Conservation (phyloP, 2,797 vertebrate species). For the Galagoides demidoff region DNA sequence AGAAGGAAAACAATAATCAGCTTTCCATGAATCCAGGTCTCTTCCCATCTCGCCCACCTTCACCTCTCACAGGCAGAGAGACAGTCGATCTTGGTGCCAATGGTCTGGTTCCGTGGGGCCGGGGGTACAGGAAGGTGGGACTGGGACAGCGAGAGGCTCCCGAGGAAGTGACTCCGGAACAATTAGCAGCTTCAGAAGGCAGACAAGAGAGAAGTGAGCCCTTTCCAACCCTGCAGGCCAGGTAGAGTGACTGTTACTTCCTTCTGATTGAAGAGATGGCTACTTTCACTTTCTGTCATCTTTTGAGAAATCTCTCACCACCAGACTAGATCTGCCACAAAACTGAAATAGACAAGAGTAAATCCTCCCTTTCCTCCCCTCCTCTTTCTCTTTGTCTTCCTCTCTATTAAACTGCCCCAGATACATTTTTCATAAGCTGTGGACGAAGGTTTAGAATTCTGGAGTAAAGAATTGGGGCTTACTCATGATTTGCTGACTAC, state of each 20-base stretch:
- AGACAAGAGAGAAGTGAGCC: neutral
- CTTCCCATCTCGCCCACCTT: neutral
- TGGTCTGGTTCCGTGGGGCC: fast-evolving
- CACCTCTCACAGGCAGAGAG: neutral
- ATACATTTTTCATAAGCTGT: neutral
- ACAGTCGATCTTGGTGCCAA: neutral
- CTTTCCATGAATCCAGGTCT: neutral
- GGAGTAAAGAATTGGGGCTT: neutral
- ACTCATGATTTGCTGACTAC: neutral
- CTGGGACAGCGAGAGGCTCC: neutral
- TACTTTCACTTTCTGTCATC: neutral
- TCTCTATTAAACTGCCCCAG: neutral
- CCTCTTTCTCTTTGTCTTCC: neutral
- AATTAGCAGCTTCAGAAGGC: neutral
- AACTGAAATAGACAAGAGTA: neutral
- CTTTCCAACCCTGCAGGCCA: neutral
- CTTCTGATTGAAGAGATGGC: neutral
- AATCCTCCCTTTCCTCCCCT: neutral
- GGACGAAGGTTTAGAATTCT: neutral
- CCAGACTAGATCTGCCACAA: neutral
- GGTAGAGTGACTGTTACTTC: neutral
- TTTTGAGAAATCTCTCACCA: neutral
- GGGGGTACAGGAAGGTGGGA: neutral
- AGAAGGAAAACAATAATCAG: neutral
- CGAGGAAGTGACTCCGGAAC: neutral